Evolutionary conservation across 1,140 invertebrate species (phyloP).

Genomic region (Condylostylus longicornis): DNA sequence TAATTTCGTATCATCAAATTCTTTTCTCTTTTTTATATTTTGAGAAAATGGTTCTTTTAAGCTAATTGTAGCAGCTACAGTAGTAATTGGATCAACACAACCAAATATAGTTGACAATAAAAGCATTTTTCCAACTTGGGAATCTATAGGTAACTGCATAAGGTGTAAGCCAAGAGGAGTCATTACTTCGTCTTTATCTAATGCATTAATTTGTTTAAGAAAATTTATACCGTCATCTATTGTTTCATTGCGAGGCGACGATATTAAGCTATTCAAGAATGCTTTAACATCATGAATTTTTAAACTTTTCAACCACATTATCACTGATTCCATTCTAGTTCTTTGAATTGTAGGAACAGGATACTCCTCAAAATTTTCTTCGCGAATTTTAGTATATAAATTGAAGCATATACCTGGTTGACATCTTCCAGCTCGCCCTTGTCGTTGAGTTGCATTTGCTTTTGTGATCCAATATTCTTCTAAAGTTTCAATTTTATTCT

Average conservation of each 20-base stretch:
- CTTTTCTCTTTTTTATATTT: constrained; percentile 47
- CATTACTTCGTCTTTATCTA: constrained; percentile 67
- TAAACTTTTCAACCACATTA: constrained; percentile 75
- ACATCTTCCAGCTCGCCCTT: constrained; percentile 73
- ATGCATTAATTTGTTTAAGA: constrained; percentile 68
- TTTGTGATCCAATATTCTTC: constrained; percentile 62
- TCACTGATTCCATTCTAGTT: constrained; percentile 70
- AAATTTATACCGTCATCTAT: constrained; percentile 39
- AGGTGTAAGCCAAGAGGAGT: constrained; percentile 57
- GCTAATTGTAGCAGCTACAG: constrained; percentile 73
- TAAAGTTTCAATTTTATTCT: constrained; percentile 50
- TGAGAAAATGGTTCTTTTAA: constrained; percentile 73
- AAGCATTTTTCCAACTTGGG: constrained; percentile 69
- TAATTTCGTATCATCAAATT: constrained; percentile 46
- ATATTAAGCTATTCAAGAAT: constrained; percentile 65
- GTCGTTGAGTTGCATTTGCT: constrained; percentile 59
- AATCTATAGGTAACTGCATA: constrained; percentile 19
- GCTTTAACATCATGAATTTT: constrained; percentile 65
- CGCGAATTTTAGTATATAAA: constrained; percentile 56
- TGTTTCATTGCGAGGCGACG: constrained; percentile 69
- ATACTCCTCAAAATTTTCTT: constrained; percentile 41
- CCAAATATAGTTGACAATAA: constrained; percentile 78
- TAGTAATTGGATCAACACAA: constrained; percentile 88
- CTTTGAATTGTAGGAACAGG: constrained; percentile 64
- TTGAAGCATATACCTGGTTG: constrained; percentile 65